Percentiles rank a stretch among this genome's conserved stretches.
Conservation (phyloP, 2,888 invertebrate species). For the Drosophila melanosoma region DNA sequence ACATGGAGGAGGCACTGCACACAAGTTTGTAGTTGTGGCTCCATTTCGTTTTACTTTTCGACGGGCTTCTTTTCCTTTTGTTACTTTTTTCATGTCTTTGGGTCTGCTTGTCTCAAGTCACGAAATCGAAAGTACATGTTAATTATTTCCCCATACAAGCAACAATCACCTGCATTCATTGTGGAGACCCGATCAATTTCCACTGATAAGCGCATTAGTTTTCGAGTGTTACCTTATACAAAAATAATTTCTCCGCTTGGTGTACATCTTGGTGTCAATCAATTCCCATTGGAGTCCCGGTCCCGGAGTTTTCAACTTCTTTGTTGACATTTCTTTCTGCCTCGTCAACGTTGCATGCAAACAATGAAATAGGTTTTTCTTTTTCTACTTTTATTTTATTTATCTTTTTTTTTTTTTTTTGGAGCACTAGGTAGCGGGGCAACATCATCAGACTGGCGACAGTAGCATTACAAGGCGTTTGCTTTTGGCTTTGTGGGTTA, state of each 20-base stretch:
- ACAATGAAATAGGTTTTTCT: slow-evolving; percentile 54
- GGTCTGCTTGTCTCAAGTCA: slow-evolving; percentile 43
- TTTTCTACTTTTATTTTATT: slow-evolving; percentile 4
- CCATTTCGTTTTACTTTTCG: slow-evolving; percentile 59
- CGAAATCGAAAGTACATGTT: slow-evolving; percentile 81
- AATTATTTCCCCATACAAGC: slow-evolving; percentile 75
- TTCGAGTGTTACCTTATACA: slow-evolving; percentile 63
- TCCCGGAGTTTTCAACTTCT: slow-evolving; percentile 19
- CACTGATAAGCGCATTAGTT: slow-evolving; percentile 73
- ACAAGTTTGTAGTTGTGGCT: slow-evolving; percentile 16
- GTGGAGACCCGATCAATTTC: slow-evolving; percentile 62
- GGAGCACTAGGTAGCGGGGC: slow-evolving; percentile 16
- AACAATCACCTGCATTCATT: slow-evolving; percentile 76
- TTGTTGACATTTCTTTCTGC: slow-evolving; percentile 70
- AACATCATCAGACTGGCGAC: slow-evolving; percentile 58
- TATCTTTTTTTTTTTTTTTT: not conserved
- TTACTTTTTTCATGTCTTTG: slow-evolving; percentile 3
- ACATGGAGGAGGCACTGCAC: not conserved
- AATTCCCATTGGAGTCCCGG: slow-evolving; percentile 50
- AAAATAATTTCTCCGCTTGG: slow-evolving; percentile 17
- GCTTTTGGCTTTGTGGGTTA: slow-evolving; percentile 51
- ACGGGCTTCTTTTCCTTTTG: slow-evolving; percentile 43
- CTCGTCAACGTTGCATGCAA: slow-evolving; percentile 74
- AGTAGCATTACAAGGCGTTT: slow-evolving; percentile 71
- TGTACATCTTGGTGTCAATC: slow-evolving; percentile 67